Percentiles rank a stretch among this genome's conserved stretches.
These are phyloP conservation scores for Artibeus lituratus DNA, from an alignment of 2,797 vertebrate genomes.

Conservation along the genomic window DNA sequence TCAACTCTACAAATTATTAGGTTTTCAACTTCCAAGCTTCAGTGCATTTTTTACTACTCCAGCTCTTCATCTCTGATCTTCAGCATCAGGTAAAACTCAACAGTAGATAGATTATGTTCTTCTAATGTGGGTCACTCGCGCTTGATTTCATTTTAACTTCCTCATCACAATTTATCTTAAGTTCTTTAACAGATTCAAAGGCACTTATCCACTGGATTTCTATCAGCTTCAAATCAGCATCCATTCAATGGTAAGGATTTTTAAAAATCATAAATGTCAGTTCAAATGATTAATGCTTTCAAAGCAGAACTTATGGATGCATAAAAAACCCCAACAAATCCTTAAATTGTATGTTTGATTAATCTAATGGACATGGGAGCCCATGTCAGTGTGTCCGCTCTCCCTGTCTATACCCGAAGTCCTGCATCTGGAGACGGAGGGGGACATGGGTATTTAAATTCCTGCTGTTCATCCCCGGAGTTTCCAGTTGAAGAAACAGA, in stretches of 20 bases:
- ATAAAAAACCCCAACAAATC: not conserved
- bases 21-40: not conserved
- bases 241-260: not conserved
- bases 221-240: not conserved
- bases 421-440: not conserved
- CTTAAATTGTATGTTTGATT: not conserved
- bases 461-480: not conserved
- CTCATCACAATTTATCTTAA: not conserved
- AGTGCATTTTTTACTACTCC: not conserved
- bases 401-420: not conserved
- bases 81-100: not conserved
- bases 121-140: not conserved
- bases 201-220: not conserved
- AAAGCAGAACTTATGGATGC: not conserved
- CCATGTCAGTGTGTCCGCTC: not conserved
- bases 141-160: not conserved
- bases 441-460: not conserved
- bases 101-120: not conserved
- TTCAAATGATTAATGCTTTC: not conserved
- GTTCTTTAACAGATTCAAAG: not conserved
- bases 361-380: not conserved
- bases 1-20: not conserved
- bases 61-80: not conserved
- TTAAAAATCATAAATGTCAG: not conserved
- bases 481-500: not conserved